These are phyloP conservation scores for Rhodophaea formosa DNA, from an alignment of 2,888 invertebrate species.

Conservation along the genomic window DNA sequence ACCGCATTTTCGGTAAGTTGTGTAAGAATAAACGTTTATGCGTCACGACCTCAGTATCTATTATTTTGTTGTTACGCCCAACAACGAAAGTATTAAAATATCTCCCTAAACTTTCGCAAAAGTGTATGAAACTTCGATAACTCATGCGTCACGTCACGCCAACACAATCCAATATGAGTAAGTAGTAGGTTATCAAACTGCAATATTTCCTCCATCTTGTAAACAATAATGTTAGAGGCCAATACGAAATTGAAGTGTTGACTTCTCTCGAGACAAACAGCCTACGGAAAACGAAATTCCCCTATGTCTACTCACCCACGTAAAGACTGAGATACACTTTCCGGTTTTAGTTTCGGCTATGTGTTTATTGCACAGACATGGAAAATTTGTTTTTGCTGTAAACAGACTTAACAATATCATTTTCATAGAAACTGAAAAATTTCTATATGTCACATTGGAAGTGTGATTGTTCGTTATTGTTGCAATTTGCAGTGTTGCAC, in stretches of 20 bases:
- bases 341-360: neutral
- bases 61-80: neutral
- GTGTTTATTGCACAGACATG: too few species aligned
- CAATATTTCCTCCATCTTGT: constrained; percentile 9
- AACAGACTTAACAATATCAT: too few species aligned
- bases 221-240: constrained; percentile 8
- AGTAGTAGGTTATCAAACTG: neutral
- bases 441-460: too few species aligned
- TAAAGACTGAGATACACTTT: neutral
- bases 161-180: neutral
- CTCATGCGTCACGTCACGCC: constrained; percentile 2
- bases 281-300: neutral
- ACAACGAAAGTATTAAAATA: neutral
- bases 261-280: neutral
- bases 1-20: too few species aligned
- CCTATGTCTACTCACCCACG: neutral
- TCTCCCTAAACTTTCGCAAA: neutral
- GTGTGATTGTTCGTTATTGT: too few species aligned
- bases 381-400: too few species aligned
- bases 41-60: too few species aligned
- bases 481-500: too few species aligned
- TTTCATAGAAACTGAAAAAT: too few species aligned
- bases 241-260: constrained; percentile 3
- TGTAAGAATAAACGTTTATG: too few species aligned
- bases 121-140: constrained; percentile 7